phyloP scores from a whole-genome alignment of 2,888 invertebrate genomes.

The Cremastinae sp. region DNA sequence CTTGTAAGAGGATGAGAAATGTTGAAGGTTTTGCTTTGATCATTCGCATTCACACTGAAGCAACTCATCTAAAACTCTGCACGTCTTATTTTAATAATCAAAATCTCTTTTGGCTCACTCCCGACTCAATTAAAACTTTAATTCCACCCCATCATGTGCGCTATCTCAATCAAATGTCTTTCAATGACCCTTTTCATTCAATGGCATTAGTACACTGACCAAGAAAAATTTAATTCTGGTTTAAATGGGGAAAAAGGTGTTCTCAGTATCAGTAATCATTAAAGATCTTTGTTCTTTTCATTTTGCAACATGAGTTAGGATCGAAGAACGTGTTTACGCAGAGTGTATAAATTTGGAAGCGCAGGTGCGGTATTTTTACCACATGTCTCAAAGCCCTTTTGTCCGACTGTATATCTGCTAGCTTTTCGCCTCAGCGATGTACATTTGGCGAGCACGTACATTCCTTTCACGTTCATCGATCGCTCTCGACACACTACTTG shows the following conservation, averaged over 20 bases:
- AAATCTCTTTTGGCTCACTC: conserved; percentile 11
- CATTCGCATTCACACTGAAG: conserved; percentile 24
- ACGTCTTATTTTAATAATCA: conserved; percentile 7
- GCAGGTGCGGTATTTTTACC: conserved; percentile 50
- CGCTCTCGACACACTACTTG: conserved; percentile 53
- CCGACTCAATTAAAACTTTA: conserved; percentile 43
- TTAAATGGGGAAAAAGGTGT: not conserved
- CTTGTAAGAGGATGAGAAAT: conserved; percentile 10
- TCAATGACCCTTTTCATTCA: too few species aligned
- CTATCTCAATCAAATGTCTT: too few species aligned
- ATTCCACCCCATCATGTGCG: not conserved
- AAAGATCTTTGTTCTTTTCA: conserved; percentile 5
- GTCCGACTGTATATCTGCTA: not conserved
- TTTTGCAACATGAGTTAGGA: not conserved
- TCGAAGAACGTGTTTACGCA: conserved; percentile 18
- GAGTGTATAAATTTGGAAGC: conserved; percentile 12
- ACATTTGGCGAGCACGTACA: conserved; percentile 38
- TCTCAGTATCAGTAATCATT: too few species aligned
- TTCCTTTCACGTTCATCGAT: conserved; percentile 58
- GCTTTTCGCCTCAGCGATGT: not conserved
- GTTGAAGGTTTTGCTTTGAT: conserved; percentile 38
- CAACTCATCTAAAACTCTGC: conserved; percentile 1
- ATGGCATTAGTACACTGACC: too few species aligned
- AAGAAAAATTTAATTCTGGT: too few species aligned
- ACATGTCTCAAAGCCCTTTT: conserved; percentile 28